Percentiles rank a stretch among this genome's conserved stretches.
Evolutionary conservation across 2,888 invertebrate genomes (phyloP).

Genomic region (Taenaris catops): DNA sequence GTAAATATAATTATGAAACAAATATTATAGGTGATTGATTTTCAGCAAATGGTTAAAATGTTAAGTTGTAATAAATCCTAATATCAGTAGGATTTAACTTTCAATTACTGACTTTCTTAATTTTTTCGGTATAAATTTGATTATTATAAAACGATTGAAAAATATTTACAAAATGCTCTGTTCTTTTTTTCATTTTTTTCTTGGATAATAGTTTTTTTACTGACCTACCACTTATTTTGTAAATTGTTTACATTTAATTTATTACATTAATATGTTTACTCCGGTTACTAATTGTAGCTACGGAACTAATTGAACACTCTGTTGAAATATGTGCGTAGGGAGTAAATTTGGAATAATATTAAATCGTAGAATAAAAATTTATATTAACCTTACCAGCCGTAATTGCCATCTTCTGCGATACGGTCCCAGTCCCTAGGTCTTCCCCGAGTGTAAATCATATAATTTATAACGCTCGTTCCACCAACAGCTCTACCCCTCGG

Average conservation of each 20-base stretch:
- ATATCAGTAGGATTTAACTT: too few species aligned
- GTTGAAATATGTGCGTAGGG: too few species aligned
- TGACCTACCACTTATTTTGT: not conserved
- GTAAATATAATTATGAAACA: too few species aligned
- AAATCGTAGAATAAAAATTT: not conserved
- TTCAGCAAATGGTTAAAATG: too few species aligned
- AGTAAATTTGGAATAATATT: not conserved
- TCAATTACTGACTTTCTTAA: too few species aligned
- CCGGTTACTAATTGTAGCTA: not conserved
- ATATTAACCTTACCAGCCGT: conserved; percentile 76
- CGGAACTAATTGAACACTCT: too few species aligned
- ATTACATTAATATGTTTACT: not conserved
- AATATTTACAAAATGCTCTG: too few species aligned
- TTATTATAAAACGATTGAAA: too few species aligned
- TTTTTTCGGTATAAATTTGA: too few species aligned
- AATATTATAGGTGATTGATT: too few species aligned
- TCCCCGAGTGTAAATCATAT: conserved; percentile 84
- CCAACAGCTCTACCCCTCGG: conserved; percentile 73
- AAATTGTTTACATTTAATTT: not conserved
- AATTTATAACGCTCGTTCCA: conserved; percentile 71
- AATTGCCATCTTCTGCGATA: conserved; percentile 82
- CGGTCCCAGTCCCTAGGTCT: conserved; percentile 82
- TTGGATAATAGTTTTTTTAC: not conserved
- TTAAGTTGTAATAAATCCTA: too few species aligned
- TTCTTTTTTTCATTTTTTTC: too few species aligned